Percentiles rank a stretch among this genome's conserved stretches.
phyloP scores from a whole-genome alignment of 2,113 vertebrate genomes.

The Lampris megalopsis region DNA sequence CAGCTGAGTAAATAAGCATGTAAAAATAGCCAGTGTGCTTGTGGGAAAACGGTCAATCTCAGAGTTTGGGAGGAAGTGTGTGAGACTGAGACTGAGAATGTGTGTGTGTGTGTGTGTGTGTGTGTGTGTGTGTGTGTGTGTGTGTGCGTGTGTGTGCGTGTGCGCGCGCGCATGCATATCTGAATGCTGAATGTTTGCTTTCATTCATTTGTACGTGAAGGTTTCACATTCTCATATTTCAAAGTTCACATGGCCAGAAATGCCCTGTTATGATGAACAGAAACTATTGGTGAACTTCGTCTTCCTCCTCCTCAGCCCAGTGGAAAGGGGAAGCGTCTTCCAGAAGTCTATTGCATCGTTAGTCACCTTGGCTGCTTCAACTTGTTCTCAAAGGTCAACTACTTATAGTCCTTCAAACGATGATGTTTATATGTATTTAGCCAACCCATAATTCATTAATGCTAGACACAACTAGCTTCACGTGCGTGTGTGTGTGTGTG shows the following conservation, averaged over 20 bases:
- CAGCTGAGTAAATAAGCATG: conserved; percentile 75
- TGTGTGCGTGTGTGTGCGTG: not conserved
- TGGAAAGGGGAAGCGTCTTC: conserved; percentile 90
- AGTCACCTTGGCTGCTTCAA: conserved; percentile 94
- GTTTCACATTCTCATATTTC: not conserved
- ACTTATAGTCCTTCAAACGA: not conserved
- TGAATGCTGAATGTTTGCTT: not conserved
- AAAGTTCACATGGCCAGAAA: not conserved
- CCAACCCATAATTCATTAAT: too few species aligned
- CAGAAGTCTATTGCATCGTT: conserved; percentile 94
- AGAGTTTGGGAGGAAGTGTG: conserved; percentile 68
- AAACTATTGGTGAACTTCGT: not conserved
- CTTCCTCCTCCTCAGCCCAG: conserved; percentile 77
- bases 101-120: conserved; percentile 29
- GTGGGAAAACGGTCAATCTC: conserved; percentile 73
- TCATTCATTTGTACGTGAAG: conserved; percentile 1
- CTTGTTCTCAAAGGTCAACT: conserved; percentile 91
- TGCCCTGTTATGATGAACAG: not conserved
- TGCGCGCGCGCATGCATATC: not conserved
- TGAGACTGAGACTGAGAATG: conserved; percentile 63
- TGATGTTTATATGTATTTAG: too few species aligned
- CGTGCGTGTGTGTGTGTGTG: conserved; percentile 11
- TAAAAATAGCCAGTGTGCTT: conserved; percentile 70
- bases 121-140: conserved; percentile 4
- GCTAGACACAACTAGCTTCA: too few species aligned